Base-by-base conservation (phyloP, 2,797 vertebrate species). In the Pristis pectinata region DNA sequence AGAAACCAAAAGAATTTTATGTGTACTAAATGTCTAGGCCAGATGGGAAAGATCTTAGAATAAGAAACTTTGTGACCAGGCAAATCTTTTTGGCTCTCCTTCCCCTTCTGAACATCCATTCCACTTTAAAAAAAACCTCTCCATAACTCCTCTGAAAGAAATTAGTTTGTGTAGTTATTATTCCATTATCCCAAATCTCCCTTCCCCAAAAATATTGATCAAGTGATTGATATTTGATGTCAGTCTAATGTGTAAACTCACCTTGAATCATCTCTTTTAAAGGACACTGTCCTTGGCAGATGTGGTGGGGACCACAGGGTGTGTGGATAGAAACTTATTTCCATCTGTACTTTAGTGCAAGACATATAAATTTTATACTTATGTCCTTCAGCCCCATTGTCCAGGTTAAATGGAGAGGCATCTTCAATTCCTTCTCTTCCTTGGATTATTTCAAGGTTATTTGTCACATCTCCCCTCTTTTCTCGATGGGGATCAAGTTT, bases 1-100 rank as follows among this genome's bases (percentile, higher is more conserved):
- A 85, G 49, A 56, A 85, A 85, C 44, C 49, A 49, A 85, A 85
- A 85, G 82, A 53, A 85, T 30, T 85, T 85, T 85, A 53, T 85
- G 49, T 85, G 49, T 85, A 13, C 82, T 10, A 56, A 85, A 44
- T 56, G 82, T 56, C 82, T 85, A 53, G 49, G 49, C 24, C 44
- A 85, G 44, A 85, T 56, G 49, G 82, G 24, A 53, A 53, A 53
- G 9, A 53, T 85, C 44, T 49, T 11, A 30, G 24, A 85, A 85
- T 53, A 56, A 85, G 82, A 85, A 44, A 44, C 17, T 49, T 19
- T 85, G 22, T 30, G 49, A 30, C 34, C 24, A 56, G 49, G 27
- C 53, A 30, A 24, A 85, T 85, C 24, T 56, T 30, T 85, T 85
- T 24, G 8, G 79, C 41, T 44, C 5, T 30, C 49, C 10, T 24